Evolutionary conservation across 2,113 vertebrate genomes (phyloP).

Genomic region (Nipponia nippon): DNA sequence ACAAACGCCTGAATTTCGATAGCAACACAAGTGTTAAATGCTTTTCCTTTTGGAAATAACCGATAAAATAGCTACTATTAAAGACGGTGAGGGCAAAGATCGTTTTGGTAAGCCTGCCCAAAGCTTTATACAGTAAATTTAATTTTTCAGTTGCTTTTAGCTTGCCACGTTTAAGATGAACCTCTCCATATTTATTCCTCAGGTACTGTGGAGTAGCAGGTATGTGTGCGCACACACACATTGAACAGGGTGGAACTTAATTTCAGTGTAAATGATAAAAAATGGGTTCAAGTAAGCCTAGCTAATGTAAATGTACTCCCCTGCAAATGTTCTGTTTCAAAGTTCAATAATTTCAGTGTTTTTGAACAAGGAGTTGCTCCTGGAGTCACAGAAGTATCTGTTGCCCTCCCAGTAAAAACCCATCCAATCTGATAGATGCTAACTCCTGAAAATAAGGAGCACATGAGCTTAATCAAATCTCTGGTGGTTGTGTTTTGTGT

Average conservation of each 20-base stretch:
- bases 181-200: background rate
- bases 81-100: background rate
- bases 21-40: background rate
- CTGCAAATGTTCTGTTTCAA: background rate
- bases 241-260: fast-evolving
- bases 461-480: background rate
- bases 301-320: background rate
- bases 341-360: background rate
- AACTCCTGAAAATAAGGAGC: background rate
- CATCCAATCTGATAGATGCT: background rate
- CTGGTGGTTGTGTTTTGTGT: background rate
- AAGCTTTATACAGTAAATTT: background rate
- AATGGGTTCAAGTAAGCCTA: background rate
- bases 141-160: background rate
- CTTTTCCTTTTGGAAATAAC: background rate
- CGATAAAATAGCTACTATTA: background rate
- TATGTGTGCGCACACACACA: background rate
- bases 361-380: background rate
- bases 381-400: background rate
- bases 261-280: background rate
- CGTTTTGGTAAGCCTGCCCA: background rate
- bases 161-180: background rate
- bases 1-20: fast-evolving
- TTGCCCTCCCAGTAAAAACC: background rate
- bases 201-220: background rate